Evolutionary conservation across 1,140 invertebrate species (phyloP).

Genomic region (Solen grandis): DNA sequence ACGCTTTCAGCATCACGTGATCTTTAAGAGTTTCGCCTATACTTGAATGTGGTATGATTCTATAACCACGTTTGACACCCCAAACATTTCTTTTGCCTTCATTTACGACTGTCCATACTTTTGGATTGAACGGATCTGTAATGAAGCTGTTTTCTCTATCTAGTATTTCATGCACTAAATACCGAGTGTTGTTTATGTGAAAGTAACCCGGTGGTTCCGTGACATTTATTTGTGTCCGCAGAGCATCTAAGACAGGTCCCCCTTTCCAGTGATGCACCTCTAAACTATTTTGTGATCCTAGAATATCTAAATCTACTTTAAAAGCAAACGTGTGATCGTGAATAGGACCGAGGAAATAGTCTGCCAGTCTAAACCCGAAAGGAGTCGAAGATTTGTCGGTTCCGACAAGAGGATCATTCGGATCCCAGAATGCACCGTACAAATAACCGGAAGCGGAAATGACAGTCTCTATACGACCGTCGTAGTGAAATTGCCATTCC

Average conservation of each 20-base stretch:
- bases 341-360: slow-evolving; percentile 38
- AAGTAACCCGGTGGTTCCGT: not conserved
- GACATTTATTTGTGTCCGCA: slow-evolving; percentile 25
- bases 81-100: slow-evolving; percentile 41
- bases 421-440: slow-evolving; percentile 44
- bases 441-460: slow-evolving; percentile 47
- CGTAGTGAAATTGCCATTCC: slow-evolving; percentile 35
- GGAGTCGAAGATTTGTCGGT: slow-evolving; percentile 18
- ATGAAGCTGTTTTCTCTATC: slow-evolving; percentile 30
- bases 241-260: not conserved
- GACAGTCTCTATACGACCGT: slow-evolving; percentile 33
- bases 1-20: slow-evolving; percentile 45
- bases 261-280: slow-evolving; percentile 31
- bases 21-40: slow-evolving; percentile 28
- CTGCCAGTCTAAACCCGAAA: slow-evolving; percentile 29
- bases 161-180: slow-evolving; percentile 15
- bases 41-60: slow-evolving; percentile 24
- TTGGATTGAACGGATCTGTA: slow-evolving; percentile 24
- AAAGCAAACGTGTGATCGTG: slow-evolving; percentile 48
- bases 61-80: slow-evolving; percentile 33
- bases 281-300: slow-evolving; percentile 38
- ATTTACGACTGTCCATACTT: slow-evolving; percentile 41
- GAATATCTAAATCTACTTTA: slow-evolving; percentile 47
- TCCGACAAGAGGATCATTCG: slow-evolving; percentile 22
- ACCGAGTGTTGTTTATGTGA: slow-evolving; percentile 31